A percentile compares a stretch with the other conserved stretches of the same genome.
Conservation (phyloP, 2,888 invertebrate species). For the Aleiodes alternator region DNA sequence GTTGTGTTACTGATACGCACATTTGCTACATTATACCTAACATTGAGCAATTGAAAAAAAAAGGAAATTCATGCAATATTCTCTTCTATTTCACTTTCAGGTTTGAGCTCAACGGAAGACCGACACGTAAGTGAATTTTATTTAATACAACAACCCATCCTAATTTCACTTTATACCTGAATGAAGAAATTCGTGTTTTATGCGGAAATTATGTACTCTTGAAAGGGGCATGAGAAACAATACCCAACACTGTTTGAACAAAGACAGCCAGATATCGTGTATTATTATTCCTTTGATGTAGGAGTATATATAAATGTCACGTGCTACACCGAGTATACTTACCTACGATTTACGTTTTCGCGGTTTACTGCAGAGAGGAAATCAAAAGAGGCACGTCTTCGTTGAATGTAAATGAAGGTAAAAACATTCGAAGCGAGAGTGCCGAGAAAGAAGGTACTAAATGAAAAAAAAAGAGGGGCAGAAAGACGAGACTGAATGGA, state of each 20-base stretch:
- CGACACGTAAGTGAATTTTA: slow-evolving; percentile 79
- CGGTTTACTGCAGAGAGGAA: slow-evolving; percentile 15
- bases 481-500: slow-evolving; percentile 52
- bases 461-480: slow-evolving; percentile 55
- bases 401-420: slow-evolving; percentile 47
- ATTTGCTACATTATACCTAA: slow-evolving; percentile 38
- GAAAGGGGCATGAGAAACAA: not conserved
- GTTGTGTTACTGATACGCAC: slow-evolving; percentile 54
- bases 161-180: no score
- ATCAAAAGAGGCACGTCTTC: slow-evolving; percentile 29
- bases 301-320: slow-evolving; percentile 13
- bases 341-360: slow-evolving; percentile 52
- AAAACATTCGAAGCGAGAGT: slow-evolving; percentile 34
- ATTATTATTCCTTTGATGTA: not conserved
- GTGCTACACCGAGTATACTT: slow-evolving; percentile 22
- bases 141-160: not conserved
- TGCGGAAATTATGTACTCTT: no score
- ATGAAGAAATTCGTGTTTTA: not conserved
- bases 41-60: slow-evolving; percentile 1
- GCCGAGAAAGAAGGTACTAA: slow-evolving; percentile 38
- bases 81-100: slow-evolving; percentile 73
- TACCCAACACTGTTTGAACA: no score
- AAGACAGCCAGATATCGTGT: no score
- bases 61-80: not conserved
- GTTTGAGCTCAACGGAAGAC: slow-evolving; percentile 81